Evolutionary conservation across 2,113 vertebrate species (phyloP), one percentile per base, ranked within the genome.

Genomic region (Phalacrocorax carbo): DNA sequence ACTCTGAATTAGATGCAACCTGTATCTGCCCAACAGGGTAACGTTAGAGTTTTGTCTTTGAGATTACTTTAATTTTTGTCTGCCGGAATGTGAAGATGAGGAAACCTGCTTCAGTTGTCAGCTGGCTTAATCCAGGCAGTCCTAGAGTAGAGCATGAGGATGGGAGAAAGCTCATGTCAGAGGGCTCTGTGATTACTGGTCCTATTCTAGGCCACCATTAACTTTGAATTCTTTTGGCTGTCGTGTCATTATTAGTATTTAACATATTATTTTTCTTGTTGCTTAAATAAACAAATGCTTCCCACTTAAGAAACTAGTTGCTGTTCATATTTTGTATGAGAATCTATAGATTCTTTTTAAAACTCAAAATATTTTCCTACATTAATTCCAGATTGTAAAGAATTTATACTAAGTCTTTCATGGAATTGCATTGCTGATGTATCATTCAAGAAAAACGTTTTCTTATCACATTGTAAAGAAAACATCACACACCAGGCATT

Each of bases 401-500:
- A 94, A 49, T 62, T 84, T 64, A 82, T 91, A 70, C 46, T 32
- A 84, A 79, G 52, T 32, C 44, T 82, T 70, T 90, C 65, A 81
- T 79, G 91, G 82, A 94, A 88, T 82, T 82, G 30, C 32, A 34
- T 66, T 62, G 44, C 94, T 75, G 75, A 36, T 54, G 38, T 86
- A 55, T 87, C 46, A 22, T 83, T 52, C 90, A 86, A 86, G 93
- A 88, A 51, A 91, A 95, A 90, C 21, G 36, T 70, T 82, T 94
- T 90, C 88, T 86, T 94, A 90, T 82, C 72, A 87, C 81, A 51
- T 93, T 91, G 82, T 88, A 83, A 93, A 89, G 80, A 90, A 96
- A 83, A 60, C 42, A 25, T 95, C 77, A 70, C 92, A 75, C 85
- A 60, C 84, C 61, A 29, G 57, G 42, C 70, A 48, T 49, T 90